Evolutionary conservation across 2,113 vertebrate genomes (phyloP), one percentile per base, ranked within the genome.

Genomic region (Chrysemys picta): DNA sequence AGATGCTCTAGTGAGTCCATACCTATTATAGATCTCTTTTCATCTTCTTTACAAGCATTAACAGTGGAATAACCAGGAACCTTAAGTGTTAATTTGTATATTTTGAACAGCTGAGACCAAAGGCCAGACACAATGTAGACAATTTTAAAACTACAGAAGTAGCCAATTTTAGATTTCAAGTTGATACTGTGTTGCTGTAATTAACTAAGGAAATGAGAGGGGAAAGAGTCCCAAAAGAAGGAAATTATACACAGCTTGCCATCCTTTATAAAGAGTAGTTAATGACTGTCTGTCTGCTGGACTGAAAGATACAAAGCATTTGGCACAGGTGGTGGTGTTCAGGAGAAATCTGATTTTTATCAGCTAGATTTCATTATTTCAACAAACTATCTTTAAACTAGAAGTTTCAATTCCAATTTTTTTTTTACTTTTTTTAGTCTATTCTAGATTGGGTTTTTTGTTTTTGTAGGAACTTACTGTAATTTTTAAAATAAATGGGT

Each of bases 351-450:
- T 0, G 0, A 0, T 76, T 82, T 75, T 75, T 59, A 27, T n/a
- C 2, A 8, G 54, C 13, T 88, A 7, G 16, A 0, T 3, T 8
- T 45, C 0, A 1, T 3, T 81, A 24, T 75, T 92, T 79, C 29
- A 62, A 2, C 82, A 45, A 25, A 38, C 9, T 72, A 9, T 72
- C 14, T 76, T 11, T 45, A 72, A 72, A 75, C 8, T 5, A 38
- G 17, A 24, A 10, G 17, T 45, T 45, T 6, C 10, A 45, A 12
- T 27, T 54, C 21, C 8, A 9, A 19, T 54, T 54, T 53, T 53
- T 53, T 54, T 54, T 54, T 54, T 9, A 22, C 21, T 54, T 54
- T 35, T 72, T 54, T 35, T 72, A 22, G 9, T 72, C 21, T 75
- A 25, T 75, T n/a, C 38, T 45, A n/a, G 69, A 10, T 45, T 45